Evolutionary conservation across 2,797 vertebrate species (phyloP), one percentile per base, ranked within the genome.

Genomic region (Sebastes matsubarae): DNA sequence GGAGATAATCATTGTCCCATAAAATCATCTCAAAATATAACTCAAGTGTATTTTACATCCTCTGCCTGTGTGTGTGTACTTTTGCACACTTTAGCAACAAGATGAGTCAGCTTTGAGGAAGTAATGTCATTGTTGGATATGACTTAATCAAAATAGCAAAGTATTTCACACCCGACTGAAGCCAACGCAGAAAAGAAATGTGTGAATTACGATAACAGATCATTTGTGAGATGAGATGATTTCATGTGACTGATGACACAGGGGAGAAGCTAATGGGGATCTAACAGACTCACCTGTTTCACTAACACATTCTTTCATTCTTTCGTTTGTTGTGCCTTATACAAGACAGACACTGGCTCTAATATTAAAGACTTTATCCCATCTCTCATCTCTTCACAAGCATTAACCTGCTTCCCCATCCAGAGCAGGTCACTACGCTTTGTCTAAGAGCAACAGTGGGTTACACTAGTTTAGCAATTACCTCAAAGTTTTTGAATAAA

Each of bases 41-140:
- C 36, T 74, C 4, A 4, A 25, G 14, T 74, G 1, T 22, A 84
- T 68, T 54, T 52, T 25, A 6, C 25, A 63, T 75, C 11, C 18
- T 79, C 11, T 64, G 52, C 1, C 2, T 73, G 1, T 68, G 9
- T 82, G 11, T 63, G 5, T 59, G 22, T 32, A 38, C 6, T 38
- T 68, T 1, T 57, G 30, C 8, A 59, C 64, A 2, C 20, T 27
- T 29, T 8, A 30, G 25, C 60, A 80, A 71, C 24, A 67, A 38
- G 24, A 27, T 61, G 70, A 89, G 75, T 82, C 77, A 76, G 38
- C 52, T 67, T 63, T 79, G 12, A 74, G 22, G 65, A 87, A 80
- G 24, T 3, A 22, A 10, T 9, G n/a, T 74, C 59, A 52, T 18
- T 25, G 54, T 9, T 58, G 8, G 32, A 71, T 57, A 27, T 71